These are phyloP conservation scores for Sebastes variabilis DNA, from an alignment of 2,797 vertebrate genomes.

Conservation along the genomic window DNA sequence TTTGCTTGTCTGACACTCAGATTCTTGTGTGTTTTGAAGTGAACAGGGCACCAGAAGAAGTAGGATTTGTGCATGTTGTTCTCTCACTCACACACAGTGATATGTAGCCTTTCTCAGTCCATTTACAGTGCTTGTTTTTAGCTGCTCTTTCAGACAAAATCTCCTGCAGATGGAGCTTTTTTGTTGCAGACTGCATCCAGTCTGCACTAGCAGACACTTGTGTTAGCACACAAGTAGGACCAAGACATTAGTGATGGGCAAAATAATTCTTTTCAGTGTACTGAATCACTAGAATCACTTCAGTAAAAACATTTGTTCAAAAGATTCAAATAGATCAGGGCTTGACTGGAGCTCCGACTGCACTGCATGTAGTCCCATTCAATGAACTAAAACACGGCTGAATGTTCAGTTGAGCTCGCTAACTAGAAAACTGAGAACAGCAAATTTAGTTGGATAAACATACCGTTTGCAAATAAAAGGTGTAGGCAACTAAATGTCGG, in stretches of 20 bases:
- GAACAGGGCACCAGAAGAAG: not conserved
- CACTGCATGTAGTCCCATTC: too few species aligned
- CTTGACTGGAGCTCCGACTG: too few species aligned
- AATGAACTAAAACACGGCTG: too few species aligned
- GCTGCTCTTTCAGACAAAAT: constrained; percentile 24
- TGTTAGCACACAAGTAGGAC: not conserved
- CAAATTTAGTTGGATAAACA: too few species aligned
- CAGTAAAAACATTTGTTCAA: too few species aligned
- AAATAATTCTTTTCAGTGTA: too few species aligned
- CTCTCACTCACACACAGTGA: not conserved
- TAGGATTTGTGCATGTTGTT: not conserved
- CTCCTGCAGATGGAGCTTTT: constrained; percentile 38
- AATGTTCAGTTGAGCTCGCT: too few species aligned
- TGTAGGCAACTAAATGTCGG: too few species aligned
- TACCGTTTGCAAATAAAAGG: too few species aligned
- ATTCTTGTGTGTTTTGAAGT: not conserved
- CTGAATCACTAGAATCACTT: too few species aligned
- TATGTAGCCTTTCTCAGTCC: not conserved
- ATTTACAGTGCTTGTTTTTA: not conserved
- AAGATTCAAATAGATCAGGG: too few species aligned
- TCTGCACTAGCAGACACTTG: not conserved
- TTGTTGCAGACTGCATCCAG: not conserved
- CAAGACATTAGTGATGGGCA: not conserved
- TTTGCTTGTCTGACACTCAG: not conserved
- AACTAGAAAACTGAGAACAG: too few species aligned